A percentile compares a stretch with the other conserved stretches of the same genome.
Evolutionary conservation across 2,797 vertebrate genomes (phyloP).

Genomic region (Linurgus olivaceus): DNA sequence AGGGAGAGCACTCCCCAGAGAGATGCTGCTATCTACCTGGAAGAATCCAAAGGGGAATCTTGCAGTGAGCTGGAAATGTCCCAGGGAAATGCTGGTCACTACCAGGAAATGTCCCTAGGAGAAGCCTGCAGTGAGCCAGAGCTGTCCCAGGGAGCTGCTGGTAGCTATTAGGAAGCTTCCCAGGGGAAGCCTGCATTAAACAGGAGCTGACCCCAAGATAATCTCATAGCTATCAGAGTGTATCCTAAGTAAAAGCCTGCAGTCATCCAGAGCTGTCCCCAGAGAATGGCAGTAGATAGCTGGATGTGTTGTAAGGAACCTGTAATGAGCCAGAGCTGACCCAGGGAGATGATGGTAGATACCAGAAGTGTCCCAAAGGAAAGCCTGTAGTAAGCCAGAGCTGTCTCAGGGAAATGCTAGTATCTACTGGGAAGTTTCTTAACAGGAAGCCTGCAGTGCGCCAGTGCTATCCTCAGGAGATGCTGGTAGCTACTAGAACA

Average conservation of each 20-base stretch:
- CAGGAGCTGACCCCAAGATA: neutral
- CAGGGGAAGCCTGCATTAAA: neutral
- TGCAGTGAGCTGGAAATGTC: neutral
- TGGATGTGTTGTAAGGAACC: neutral
- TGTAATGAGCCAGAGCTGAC: neutral
- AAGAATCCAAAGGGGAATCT: neutral
- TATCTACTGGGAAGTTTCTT: neutral
- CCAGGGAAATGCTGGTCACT: neutral
- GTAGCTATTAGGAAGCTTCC: neutral
- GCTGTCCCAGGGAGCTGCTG: neutral
- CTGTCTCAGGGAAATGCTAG: accelerated
- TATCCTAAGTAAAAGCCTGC: neutral
- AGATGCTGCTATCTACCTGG: neutral
- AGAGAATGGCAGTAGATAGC: neutral
- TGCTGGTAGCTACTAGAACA: neutral
- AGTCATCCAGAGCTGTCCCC: neutral
- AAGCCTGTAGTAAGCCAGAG: neutral
- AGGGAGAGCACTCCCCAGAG: neutral
- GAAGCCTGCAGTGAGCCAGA: neutral
- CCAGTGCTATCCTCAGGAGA: neutral
- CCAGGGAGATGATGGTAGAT: neutral
- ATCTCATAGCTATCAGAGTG: neutral
- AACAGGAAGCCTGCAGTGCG: neutral
- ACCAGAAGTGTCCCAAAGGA: neutral
- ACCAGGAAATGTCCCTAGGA: neutral